phyloP scores from a whole-genome alignment of 1,140 invertebrate species.

The Drosophila willistoni region DNA sequence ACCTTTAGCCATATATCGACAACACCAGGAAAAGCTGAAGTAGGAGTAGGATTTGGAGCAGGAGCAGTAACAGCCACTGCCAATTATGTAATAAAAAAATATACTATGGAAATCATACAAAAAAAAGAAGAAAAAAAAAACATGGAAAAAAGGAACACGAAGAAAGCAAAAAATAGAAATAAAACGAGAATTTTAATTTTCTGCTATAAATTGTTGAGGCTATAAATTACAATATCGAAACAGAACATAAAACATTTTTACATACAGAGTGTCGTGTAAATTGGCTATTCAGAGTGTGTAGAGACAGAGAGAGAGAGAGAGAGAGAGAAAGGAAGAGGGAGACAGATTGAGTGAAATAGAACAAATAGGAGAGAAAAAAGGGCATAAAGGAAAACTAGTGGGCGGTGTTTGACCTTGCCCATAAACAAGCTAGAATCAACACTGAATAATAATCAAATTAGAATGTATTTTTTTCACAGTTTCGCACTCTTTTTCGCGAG shows the following conservation, averaged over 20 bases:
- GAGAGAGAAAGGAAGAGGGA: not conserved
- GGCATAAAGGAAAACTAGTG: not conserved
- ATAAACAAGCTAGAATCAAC: constrained; percentile 11
- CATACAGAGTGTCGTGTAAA: constrained; percentile 57
- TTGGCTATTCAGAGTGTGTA: constrained; percentile 19
- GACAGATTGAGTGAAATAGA: not conserved
- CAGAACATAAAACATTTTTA: constrained; percentile 58
- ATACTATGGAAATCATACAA: constrained; percentile 18
- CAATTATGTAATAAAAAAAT: constrained; percentile 75
- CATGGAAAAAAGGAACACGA: constrained; percentile 10
- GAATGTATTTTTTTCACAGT: not conserved
- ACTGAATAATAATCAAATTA: constrained; percentile 11
- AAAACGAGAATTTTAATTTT: constrained; percentile 54
- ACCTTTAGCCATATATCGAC: constrained; percentile 34
- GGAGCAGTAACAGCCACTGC: constrained; percentile 37
- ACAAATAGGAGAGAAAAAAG: not conserved
- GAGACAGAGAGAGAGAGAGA: not conserved
- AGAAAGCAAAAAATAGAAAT: constrained; percentile 1
- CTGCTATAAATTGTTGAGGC: constrained; percentile 54
- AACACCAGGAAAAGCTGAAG: constrained; percentile 23
- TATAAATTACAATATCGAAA: constrained; percentile 60
- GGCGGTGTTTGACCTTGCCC: constrained; percentile 2
- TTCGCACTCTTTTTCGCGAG: too few species aligned
- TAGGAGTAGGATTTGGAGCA: not conserved
- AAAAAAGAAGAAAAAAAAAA: constrained; percentile 12